Evolutionary conservation across 2,888 invertebrate genomes (phyloP).

Genomic region (Limenitis camilla): DNA sequence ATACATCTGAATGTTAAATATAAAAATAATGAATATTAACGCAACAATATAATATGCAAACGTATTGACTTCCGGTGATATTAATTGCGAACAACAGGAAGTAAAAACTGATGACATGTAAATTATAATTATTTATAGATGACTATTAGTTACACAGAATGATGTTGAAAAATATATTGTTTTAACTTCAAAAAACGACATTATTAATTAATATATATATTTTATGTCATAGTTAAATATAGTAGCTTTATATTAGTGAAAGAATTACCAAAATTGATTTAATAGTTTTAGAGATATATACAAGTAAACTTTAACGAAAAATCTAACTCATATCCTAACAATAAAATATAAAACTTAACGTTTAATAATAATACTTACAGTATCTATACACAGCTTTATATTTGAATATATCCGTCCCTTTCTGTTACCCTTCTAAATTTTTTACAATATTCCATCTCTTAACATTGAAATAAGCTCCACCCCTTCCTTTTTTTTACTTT

Average conservation of each 20-base stretch:
- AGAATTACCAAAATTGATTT: too few species aligned
- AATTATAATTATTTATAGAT: conserved; percentile 1
- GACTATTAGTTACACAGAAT: background rate
- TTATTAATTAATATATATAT: too few species aligned
- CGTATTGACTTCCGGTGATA: conserved; percentile 1
- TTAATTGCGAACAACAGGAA: conserved; percentile 5
- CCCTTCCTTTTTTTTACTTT: conserved; percentile 9
- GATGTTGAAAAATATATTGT: too few species aligned
- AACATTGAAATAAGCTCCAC: conserved; percentile 28
- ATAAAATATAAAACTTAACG: too few species aligned
- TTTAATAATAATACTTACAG: background rate
- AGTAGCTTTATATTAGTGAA: background rate
- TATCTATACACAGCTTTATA: background rate
- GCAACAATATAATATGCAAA: background rate
- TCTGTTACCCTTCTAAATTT: conserved; percentile 27
- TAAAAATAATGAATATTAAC: background rate
- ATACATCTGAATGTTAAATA: too few species aligned
- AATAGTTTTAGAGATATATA: background rate
- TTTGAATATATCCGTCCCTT: conserved; percentile 28
- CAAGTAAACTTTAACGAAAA: too few species aligned
- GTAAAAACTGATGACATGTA: background rate
- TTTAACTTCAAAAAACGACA: too few species aligned
- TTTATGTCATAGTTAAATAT: background rate
- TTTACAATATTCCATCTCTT: conserved; percentile 30
- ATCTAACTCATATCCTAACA: too few species aligned